Evolutionary conservation across 2,888 invertebrate species (phyloP).

Genomic region (Drosophila percnosoma): DNA sequence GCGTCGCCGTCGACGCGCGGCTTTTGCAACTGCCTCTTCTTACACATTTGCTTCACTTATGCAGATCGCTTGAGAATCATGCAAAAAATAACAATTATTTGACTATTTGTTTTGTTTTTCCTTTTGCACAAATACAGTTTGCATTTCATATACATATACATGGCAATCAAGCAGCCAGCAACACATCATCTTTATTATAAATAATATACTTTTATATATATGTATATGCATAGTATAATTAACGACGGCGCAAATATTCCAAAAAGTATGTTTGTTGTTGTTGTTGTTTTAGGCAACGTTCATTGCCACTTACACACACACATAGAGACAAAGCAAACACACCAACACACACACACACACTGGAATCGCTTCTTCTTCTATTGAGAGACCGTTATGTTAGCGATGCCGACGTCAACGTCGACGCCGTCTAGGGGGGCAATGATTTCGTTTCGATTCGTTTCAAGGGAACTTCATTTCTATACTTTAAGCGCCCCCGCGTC

Average conservation of each 20-base stretch:
- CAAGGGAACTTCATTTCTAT: slow-evolving; percentile 69
- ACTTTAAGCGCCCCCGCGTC: slow-evolving; percentile 54
- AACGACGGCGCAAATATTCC: slow-evolving; percentile 57
- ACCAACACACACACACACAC: slow-evolving; percentile 24
- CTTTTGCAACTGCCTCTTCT: slow-evolving; percentile 17
- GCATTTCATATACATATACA: slow-evolving; percentile 34
- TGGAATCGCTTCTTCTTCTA: slow-evolving; percentile 28
- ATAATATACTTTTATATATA: background rate
- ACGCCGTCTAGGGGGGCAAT: slow-evolving; percentile 26
- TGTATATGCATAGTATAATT: slow-evolving; percentile 41
- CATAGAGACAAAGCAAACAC: slow-evolving; percentile 27
- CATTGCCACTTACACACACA: slow-evolving; percentile 49
- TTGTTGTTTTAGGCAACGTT: slow-evolving; percentile 54
- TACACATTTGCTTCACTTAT: slow-evolving; percentile 43
- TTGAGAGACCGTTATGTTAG: slow-evolving; percentile 47
- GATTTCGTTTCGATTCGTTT: slow-evolving; percentile 55
- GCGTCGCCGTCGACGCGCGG: slow-evolving; percentile 28
- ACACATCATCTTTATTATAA: slow-evolving; percentile 24
- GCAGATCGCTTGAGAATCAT: slow-evolving; percentile 9
- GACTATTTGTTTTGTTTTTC: slow-evolving; percentile 17
- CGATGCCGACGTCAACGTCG: slow-evolving; percentile 28
- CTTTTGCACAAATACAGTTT: slow-evolving; percentile 36
- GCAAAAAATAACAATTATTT: background rate
- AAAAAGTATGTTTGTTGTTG: slow-evolving; percentile 47
- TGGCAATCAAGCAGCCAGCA: slow-evolving; percentile 30